These are phyloP conservation scores for Acheta domesticus DNA, from an alignment of 2,888 invertebrate genomes.

Conservation along the genomic window DNA sequence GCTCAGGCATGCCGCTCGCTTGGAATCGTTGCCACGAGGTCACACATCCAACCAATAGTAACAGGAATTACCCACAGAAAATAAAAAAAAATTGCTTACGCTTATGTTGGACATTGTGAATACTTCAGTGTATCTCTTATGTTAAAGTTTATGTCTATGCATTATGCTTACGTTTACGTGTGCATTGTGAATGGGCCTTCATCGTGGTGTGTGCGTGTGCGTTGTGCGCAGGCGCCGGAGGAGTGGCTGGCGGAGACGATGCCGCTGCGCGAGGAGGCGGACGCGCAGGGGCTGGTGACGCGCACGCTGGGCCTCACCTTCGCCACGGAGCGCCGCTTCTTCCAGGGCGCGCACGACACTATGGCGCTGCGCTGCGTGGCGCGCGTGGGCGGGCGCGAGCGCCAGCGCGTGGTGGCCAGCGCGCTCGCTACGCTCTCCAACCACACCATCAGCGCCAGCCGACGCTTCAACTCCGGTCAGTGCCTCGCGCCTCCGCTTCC, in stretches of 20 bases:
- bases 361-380: slow-evolving; percentile 45
- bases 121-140: too few species aligned
- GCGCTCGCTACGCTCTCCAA: slow-evolving; percentile 26
- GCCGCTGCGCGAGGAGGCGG: slow-evolving; percentile 26
- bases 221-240: slow-evolving; percentile 9
- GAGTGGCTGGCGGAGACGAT: slow-evolving; percentile 5
- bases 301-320: slow-evolving; percentile 43
- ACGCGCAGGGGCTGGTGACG: slow-evolving; percentile 32
- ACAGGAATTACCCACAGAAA: too few species aligned
- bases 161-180: too few species aligned
- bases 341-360: slow-evolving; percentile 37
- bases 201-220: too few species aligned
- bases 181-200: too few species aligned
- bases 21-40: too few species aligned
- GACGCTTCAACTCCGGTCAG: neutral
- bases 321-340: slow-evolving; percentile 41
- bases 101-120: too few species aligned
- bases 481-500: neutral
- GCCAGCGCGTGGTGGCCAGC: slow-evolving; percentile 24
- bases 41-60: too few species aligned
- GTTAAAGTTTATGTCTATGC: too few species aligned
- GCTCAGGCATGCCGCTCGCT: too few species aligned
- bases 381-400: slow-evolving; percentile 37
- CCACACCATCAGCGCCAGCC: neutral
- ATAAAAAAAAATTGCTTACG: too few species aligned